phyloP scores from a whole-genome alignment of 2,888 invertebrate species.

The Clistopyga incitator region DNA sequence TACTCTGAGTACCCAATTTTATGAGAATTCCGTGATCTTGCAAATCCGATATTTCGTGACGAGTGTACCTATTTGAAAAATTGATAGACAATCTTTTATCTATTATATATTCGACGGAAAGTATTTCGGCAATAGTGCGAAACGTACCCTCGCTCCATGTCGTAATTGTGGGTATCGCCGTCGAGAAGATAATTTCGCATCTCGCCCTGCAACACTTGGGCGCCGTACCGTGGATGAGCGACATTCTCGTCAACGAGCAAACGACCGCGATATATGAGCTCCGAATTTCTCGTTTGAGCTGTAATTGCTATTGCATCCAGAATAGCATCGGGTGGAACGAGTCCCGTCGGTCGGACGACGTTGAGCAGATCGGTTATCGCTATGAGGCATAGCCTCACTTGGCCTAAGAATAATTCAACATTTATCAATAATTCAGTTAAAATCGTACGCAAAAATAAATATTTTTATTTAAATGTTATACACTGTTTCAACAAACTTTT shows the following conservation, averaged over 20 bases:
- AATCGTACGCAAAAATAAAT: background rate
- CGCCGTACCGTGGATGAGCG: slow-evolving; percentile 91
- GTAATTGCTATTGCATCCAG: slow-evolving; percentile 97
- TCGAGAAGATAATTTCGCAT: slow-evolving; percentile 95
- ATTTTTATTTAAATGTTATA: background rate
- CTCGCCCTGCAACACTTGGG: slow-evolving; percentile 96
- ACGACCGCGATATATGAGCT: slow-evolving; percentile 93
- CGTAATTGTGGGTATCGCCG: slow-evolving; percentile 94
- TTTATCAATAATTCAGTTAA: background rate
- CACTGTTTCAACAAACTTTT: background rate
- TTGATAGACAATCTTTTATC: slow-evolving; percentile 11
- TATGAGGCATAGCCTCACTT: slow-evolving; percentile 93
- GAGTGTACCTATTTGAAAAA: slow-evolving; percentile 88
- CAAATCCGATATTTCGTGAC: slow-evolving; percentile 93
- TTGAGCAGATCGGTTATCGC: slow-evolving; percentile 94
- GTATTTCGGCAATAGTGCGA: background rate
- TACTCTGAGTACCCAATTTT: slow-evolving; percentile 92
- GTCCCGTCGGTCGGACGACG: slow-evolving; percentile 93
- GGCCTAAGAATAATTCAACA: slow-evolving; percentile 67
- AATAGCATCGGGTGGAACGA: slow-evolving; percentile 95
- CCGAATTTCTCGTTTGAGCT: slow-evolving; percentile 91
- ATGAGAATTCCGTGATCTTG: slow-evolving; percentile 93
- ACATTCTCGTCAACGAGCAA: slow-evolving; percentile 96
- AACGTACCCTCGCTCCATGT: slow-evolving; percentile 93
- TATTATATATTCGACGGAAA: background rate